Percentiles rank a stretch among this genome's conserved stretches.
Conservation (phyloP, 2,888 invertebrate species). For the Pseudococcus longispinus region DNA sequence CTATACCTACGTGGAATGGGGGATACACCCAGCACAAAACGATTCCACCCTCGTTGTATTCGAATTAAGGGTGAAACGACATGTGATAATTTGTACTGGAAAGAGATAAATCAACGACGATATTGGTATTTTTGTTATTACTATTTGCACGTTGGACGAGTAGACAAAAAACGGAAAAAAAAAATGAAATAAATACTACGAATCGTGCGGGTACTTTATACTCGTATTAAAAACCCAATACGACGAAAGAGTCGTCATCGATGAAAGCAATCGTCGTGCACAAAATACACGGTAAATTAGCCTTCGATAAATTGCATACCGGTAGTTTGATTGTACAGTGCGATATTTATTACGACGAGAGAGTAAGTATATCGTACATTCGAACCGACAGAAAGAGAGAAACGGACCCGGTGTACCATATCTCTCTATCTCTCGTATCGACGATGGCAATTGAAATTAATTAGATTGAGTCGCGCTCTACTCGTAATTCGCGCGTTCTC, state of each 20-base stretch:
- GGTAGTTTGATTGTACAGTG: neutral
- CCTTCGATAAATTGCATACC: neutral
- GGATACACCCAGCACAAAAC: neutral
- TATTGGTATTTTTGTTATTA: neutral
- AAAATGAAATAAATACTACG: neutral
- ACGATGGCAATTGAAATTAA: neutral
- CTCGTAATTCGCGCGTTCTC: neutral
- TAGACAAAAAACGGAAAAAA: neutral
- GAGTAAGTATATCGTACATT: neutral
- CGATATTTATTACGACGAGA: neutral
- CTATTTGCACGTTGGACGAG: neutral
- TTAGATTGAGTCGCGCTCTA: neutral
- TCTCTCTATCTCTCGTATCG: neutral
- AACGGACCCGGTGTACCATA: neutral
- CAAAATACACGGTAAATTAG: neutral
- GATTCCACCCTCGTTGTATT: neutral
- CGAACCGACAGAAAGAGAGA: neutral
- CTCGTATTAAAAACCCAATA: neutral
- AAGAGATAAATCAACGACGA: neutral
- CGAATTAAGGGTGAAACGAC: neutral
- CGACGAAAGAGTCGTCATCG: neutral
- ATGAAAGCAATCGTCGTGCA: neutral
- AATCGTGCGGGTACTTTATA: neutral
- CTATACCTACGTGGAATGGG: neutral
- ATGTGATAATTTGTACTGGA: neutral